These are phyloP conservation scores for Drosophila barbarae DNA, from an alignment of 2,888 invertebrate species.

Conservation along the genomic window DNA sequence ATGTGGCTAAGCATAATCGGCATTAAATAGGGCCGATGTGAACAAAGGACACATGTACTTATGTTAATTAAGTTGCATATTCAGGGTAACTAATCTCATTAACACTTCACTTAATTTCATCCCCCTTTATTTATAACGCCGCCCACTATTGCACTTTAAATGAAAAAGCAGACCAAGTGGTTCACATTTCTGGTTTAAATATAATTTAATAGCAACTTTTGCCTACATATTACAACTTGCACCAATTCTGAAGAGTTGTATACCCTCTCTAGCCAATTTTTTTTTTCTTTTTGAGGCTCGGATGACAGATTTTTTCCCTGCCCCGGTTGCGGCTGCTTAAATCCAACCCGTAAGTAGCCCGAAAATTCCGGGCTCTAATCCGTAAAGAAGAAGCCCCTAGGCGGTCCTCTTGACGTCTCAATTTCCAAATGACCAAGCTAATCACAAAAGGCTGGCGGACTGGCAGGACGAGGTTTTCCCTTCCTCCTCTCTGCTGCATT, in stretches of 20 bases:
- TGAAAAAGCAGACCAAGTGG: slow-evolving; percentile 9
- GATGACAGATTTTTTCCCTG: slow-evolving; percentile 12
- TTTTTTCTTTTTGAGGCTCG: slow-evolving; percentile 15
- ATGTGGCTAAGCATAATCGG: not conserved
- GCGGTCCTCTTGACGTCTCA: slow-evolving; percentile 54
- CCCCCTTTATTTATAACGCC: slow-evolving; percentile 14
- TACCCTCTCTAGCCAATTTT: slow-evolving; percentile 32
- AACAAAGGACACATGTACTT: slow-evolving; percentile 4
- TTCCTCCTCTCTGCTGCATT: slow-evolving; percentile 2
- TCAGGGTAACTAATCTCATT: slow-evolving; percentile 29
- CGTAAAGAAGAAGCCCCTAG: slow-evolving; percentile 14
- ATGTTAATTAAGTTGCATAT: slow-evolving; percentile 10
- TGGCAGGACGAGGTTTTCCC: slow-evolving; percentile 32
- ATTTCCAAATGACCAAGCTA: slow-evolving; percentile 64
- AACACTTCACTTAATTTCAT: slow-evolving; percentile 33
- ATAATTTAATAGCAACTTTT: slow-evolving; percentile 11
- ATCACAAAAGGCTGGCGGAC: slow-evolving; percentile 54
- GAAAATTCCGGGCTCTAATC: slow-evolving; percentile 11
- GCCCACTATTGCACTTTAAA: slow-evolving; percentile 1
- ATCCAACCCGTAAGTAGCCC: slow-evolving; percentile 49
- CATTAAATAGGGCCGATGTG: not conserved
- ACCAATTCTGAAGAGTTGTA: not conserved
- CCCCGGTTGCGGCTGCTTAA: slow-evolving; percentile 44
- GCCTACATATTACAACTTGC: slow-evolving; percentile 13
- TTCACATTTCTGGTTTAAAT: slow-evolving; percentile 11